Percentiles rank a stretch among this genome's conserved stretches.
Evolutionary conservation across 2,797 vertebrate species (phyloP).

Genomic region (Xiphophorus birchmanni): DNA sequence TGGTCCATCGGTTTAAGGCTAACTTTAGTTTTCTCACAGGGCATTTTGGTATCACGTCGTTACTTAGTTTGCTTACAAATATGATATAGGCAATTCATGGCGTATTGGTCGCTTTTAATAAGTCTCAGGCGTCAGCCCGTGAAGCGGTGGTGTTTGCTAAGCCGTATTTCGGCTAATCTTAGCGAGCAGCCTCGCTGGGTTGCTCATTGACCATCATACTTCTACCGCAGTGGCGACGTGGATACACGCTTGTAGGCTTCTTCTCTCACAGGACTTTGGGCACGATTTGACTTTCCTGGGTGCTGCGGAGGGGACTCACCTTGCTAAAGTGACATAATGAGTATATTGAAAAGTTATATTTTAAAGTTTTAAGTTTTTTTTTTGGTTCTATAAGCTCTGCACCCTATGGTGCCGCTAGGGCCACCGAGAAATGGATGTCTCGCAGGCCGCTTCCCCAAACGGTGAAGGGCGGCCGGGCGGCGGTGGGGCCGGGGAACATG

Average conservation of each 20-base stretch:
- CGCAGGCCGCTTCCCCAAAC: constrained; percentile 86
- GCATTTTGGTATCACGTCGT: not conserved
- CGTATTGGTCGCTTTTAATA: not conserved
- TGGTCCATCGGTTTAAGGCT: constrained; percentile 48
- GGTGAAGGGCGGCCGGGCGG: constrained; percentile 82
- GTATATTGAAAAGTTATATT: constrained; percentile 28
- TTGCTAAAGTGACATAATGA: constrained; percentile 53
- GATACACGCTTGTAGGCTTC: constrained; percentile 39
- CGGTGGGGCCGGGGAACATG: constrained; percentile 73
- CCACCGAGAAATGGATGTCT: constrained; percentile 85
- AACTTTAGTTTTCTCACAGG: constrained; percentile 51
- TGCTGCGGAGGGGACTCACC: constrained; percentile 24
- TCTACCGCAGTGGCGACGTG: constrained; percentile 68
- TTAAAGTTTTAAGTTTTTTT: constrained; percentile 59
- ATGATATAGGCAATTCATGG: not conserved
- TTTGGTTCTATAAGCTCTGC: constrained; percentile 69
- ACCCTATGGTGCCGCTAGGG: constrained; percentile 85
- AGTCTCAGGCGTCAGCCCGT: not conserved
- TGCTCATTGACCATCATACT: constrained; percentile 48
- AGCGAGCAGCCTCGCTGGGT: constrained; percentile 36
- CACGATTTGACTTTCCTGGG: constrained; percentile 38
- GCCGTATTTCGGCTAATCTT: constrained; percentile 27
- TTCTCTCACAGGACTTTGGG: constrained; percentile 71
- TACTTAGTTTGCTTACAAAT: not conserved
- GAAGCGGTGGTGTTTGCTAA: constrained; percentile 10